These are phyloP conservation scores for Podiceps cristatus DNA, from an alignment of 2,113 vertebrate genomes.

Conservation along the genomic window DNA sequence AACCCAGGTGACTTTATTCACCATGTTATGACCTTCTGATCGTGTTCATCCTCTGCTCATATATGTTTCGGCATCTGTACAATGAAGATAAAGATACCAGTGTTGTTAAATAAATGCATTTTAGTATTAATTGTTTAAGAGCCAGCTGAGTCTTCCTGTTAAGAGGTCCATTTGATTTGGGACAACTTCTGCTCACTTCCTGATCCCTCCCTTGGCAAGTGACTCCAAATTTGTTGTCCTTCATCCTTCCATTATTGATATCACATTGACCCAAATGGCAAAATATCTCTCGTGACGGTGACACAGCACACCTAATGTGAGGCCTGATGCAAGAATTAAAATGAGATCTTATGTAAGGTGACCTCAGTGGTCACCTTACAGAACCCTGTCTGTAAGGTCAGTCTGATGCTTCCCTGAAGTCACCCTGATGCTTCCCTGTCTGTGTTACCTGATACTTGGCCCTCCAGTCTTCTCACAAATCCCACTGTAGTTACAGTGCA, in stretches of 20 bases:
- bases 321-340: neutral
- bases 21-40: neutral
- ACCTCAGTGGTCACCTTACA: neutral
- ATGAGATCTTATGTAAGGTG: neutral
- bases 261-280: neutral
- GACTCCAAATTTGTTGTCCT: neutral
- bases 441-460: neutral
- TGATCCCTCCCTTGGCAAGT: neutral
- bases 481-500: neutral
- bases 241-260: neutral
- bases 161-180: neutral
- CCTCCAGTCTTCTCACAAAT: neutral
- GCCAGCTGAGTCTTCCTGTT: neutral
- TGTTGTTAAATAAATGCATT: neutral
- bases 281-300: neutral
- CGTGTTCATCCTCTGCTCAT: accelerated
- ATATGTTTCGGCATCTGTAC: neutral
- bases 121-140: neutral
- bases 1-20: neutral
- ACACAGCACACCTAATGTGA: neutral
- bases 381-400: too few relatives aligned
- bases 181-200: neutral
- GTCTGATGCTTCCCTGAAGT: neutral
- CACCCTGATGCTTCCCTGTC: accelerated
- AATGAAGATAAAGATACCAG: neutral